phyloP scores from a whole-genome alignment of 2,888 invertebrate species.

The Ernsta delagoae region DNA sequence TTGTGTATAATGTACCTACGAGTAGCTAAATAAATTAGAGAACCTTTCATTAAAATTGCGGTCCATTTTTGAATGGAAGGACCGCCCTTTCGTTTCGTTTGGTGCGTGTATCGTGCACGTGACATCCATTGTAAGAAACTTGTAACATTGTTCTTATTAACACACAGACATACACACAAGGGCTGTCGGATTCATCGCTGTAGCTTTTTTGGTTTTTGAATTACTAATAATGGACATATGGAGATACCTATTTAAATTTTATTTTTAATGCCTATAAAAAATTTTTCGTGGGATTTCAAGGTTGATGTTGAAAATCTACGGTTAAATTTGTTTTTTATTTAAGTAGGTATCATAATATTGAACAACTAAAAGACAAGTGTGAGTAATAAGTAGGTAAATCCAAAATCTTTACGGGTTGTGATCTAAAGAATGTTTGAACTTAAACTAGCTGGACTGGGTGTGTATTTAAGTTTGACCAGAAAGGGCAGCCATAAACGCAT shows the following conservation, averaged over 20 bases:
- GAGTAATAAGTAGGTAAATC: no score
- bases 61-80: slow-evolving; percentile 62
- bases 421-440: no score
- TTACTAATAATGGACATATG: no score
- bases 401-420: no score
- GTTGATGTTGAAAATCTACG: no score
- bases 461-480: slow-evolving; percentile 55
- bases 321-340: no score
- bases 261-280: no score
- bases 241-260: no score
- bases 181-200: slow-evolving; percentile 41
- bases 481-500: slow-evolving; percentile 72
- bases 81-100: slow-evolving; percentile 42
- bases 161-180: slow-evolving; percentile 43
- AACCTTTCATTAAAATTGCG: slow-evolving; percentile 74
- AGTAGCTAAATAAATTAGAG: slow-evolving; percentile 17
- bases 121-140: slow-evolving; percentile 66
- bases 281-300: no score
- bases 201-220: no score
- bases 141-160: slow-evolving; percentile 47
- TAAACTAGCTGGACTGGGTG: slow-evolving; percentile 55
- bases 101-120: slow-evolving; percentile 66
- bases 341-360: no score
- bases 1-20: slow-evolving; percentile 11
- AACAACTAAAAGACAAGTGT: no score